These are phyloP conservation scores for Polypedilum pembai DNA, from an alignment of 1,140 invertebrate species.

Conservation along the genomic window DNA sequence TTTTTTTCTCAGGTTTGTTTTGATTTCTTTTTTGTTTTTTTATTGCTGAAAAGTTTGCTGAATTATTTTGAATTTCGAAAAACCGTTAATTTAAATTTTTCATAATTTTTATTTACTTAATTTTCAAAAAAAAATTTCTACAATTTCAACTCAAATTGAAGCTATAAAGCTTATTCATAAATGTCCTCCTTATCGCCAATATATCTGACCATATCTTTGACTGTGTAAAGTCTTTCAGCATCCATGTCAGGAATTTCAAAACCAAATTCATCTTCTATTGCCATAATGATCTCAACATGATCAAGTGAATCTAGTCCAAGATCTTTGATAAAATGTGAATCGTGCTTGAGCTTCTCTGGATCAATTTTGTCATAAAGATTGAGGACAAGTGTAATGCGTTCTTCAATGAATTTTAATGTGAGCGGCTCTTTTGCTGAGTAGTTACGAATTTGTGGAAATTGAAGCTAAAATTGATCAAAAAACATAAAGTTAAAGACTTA, in stretches of 20 bases:
- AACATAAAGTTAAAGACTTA: too few species aligned
- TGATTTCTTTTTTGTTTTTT: not conserved
- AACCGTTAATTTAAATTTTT: not conserved
- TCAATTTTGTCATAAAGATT: constrained; percentile 96
- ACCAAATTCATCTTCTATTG: constrained; percentile 98
- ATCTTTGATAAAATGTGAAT: constrained; percentile 96
- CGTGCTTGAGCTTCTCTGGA: constrained; percentile 76
- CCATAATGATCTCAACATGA: constrained; percentile 99
- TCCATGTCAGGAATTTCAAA: constrained; percentile 98
- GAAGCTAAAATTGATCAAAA: not conserved
- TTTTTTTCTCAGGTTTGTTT: not conserved
- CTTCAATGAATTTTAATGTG: constrained; percentile 70
- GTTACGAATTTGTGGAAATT: not conserved
- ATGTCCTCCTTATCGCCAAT: constrained; percentile 90
- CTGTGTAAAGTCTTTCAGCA: constrained; percentile 85
- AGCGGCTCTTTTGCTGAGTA: constrained; percentile 53
- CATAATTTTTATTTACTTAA: constrained; percentile 4
- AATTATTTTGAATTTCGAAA: not conserved
- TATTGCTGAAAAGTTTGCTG: not conserved
- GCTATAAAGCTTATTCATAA: constrained; percentile 61
- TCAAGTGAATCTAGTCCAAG: constrained; percentile 95
- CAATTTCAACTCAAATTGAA: not conserved
- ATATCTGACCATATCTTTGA: constrained; percentile 88
- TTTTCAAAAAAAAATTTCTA: not conserved
- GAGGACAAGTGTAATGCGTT: constrained; percentile 85